Evolutionary conservation across 2,888 invertebrate species (phyloP).

Genomic region (Aleiodes alternator): DNA sequence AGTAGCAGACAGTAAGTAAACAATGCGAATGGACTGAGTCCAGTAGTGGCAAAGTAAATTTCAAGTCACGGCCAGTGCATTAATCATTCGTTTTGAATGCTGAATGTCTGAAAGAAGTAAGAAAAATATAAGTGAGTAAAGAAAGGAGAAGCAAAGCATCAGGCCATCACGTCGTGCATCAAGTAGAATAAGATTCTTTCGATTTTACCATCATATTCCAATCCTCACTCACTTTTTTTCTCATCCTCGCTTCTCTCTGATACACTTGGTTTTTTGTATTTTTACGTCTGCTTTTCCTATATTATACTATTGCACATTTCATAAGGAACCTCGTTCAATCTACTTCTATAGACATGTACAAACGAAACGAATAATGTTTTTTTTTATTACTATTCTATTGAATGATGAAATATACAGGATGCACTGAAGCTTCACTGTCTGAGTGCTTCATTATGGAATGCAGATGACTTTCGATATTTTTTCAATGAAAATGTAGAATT

Average conservation of each 20-base stretch:
- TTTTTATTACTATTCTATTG: background rate
- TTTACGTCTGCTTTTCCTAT: constrained; percentile 30
- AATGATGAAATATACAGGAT: constrained; percentile 1
- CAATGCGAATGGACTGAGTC: constrained; percentile 47
- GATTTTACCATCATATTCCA: constrained; percentile 44
- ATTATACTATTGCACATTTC: constrained; percentile 41
- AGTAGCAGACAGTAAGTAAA: no score
- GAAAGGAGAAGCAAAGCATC: constrained; percentile 21
- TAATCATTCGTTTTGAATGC: constrained; percentile 50
- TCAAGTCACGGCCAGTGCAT: constrained; percentile 52
- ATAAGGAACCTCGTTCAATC: constrained; percentile 41
- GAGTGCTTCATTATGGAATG: constrained; percentile 31
- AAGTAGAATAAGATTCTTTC: constrained; percentile 41
- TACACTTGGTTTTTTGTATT: no score
- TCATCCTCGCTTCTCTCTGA: constrained; percentile 19
- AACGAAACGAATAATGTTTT: constrained; percentile 26
- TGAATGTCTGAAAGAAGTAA: constrained; percentile 36
- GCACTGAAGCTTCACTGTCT: background rate
- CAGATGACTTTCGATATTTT: constrained; percentile 16
- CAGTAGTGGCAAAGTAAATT: constrained; percentile 49
- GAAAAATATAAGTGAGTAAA: constrained; percentile 15
- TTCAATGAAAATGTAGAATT: no score
- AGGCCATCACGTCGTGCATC: constrained; percentile 22
- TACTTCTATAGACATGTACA: constrained; percentile 7
- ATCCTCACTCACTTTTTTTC: constrained; percentile 20